A percentile compares a stretch with the other conserved stretches of the same genome.
phyloP scores from a whole-genome alignment of 2,113 vertebrate genomes.

The Apaloderma vittatum region DNA sequence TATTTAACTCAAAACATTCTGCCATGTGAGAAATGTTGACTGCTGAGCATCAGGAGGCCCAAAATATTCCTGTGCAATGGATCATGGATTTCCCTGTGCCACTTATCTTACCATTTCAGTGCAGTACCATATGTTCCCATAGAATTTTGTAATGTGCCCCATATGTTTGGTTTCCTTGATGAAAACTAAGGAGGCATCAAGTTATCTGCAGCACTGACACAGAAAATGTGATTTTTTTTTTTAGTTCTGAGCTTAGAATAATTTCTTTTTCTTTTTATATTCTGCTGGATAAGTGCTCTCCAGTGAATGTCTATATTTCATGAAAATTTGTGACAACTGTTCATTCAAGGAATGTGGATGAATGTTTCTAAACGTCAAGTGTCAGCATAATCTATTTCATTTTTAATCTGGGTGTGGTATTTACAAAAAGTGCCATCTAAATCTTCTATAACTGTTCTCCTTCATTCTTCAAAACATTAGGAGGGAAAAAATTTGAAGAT shows the following conservation, averaged over 20 bases:
- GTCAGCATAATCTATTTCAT: neutral
- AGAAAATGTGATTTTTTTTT: neutral
- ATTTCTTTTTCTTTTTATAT: neutral
- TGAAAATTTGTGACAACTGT: neutral
- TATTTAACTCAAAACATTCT: constrained; percentile 32
- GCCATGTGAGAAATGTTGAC: neutral
- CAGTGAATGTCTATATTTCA: neutral
- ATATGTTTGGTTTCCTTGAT: constrained; percentile 25
- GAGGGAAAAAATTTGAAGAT: neutral
- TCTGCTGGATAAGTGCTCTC: neutral
- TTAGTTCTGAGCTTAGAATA: neutral
- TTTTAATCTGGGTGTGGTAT: neutral
- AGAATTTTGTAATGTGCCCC: neutral
- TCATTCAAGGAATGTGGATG: neutral
- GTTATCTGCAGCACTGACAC: constrained; percentile 17
- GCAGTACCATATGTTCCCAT: neutral
- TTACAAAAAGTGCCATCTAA: neutral
- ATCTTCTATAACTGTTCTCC: neutral
- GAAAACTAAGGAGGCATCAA: constrained; percentile 1
- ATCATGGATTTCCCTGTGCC: neutral
- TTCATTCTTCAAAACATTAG: neutral
- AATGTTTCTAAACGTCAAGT: neutral
- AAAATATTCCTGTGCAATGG: neutral
- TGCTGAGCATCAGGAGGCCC: neutral
- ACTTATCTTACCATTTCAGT: neutral